These are phyloP conservation scores for Sarcophaga subvicina DNA, from an alignment of 2,888 invertebrate species.

Conservation along the genomic window DNA sequence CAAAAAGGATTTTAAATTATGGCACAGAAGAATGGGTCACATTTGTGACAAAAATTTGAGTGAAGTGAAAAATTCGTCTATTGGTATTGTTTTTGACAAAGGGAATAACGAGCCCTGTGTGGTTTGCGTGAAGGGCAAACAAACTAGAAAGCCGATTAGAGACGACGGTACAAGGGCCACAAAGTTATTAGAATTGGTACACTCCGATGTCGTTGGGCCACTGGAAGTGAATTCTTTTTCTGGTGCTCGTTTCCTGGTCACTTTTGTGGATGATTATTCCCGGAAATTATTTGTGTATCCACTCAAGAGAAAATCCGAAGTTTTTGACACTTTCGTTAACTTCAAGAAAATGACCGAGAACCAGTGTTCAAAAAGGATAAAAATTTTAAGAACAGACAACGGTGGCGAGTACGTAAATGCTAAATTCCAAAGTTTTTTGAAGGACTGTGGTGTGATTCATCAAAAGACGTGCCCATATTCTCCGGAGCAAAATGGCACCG, in stretches of 20 bases:
- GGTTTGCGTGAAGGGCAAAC: not conserved
- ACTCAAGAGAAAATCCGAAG: conserved; percentile 30
- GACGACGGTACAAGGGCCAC: too few species aligned
- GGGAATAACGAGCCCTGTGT: conserved; percentile 13
- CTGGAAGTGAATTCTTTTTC: too few species aligned
- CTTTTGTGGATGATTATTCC: not conserved
- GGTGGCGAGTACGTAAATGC: conserved; percentile 65
- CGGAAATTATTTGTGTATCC: conserved; percentile 46
- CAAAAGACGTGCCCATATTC: conserved; percentile 68
- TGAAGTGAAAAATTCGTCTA: conserved; percentile 20
- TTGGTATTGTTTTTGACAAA: conserved; percentile 16
- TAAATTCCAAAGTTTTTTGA: conserved; percentile 53
- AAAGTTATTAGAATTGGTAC: too few species aligned
- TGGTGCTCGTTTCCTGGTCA: too few species aligned
- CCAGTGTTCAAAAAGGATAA: conserved; percentile 66
- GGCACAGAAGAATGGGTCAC: conserved; percentile 72
- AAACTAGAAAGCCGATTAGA: too few species aligned
- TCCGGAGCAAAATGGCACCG: conserved; percentile 67
- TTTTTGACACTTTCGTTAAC: conserved; percentile 63
- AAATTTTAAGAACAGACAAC: conserved; percentile 60
- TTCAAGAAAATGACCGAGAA: conserved; percentile 69
- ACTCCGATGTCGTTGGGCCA: too few species aligned
- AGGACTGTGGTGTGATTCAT: conserved; percentile 67
- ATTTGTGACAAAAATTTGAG: conserved; percentile 57
- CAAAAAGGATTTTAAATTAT: conserved; percentile 50